Percentiles rank a stretch among this genome's conserved stretches.
These are phyloP conservation scores for Dasyurus viverrinus DNA, from an alignment of 2,113 vertebrate genomes.

Conservation along the genomic window DNA sequence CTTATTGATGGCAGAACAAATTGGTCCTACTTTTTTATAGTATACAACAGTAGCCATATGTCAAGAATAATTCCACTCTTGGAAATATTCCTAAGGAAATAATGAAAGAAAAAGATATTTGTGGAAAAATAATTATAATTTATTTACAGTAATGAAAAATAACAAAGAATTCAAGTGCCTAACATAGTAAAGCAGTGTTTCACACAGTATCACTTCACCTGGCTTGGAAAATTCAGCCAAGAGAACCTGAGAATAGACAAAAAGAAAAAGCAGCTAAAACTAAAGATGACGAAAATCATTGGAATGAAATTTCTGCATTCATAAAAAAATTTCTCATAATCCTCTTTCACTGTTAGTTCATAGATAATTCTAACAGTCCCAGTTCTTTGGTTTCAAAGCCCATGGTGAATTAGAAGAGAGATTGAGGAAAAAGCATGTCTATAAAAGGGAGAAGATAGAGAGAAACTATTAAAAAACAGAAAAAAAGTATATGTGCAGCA, in stretches of 20 bases:
- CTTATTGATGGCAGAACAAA: neutral
- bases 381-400: conserved; percentile 42
- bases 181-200: neutral
- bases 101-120: neutral
- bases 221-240: neutral
- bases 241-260: neutral
- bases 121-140: neutral
- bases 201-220: neutral
- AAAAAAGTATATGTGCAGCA: neutral
- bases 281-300: neutral
- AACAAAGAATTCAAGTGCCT: neutral
- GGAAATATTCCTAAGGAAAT: neutral
- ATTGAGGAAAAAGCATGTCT: neutral
- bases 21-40: neutral
- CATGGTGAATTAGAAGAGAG: conserved; percentile 1
- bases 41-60: neutral
- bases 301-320: neutral
- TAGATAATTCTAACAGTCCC: neutral
- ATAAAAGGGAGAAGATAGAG: neutral
- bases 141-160: no score
- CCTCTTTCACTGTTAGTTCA: neutral
- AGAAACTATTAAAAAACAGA: neutral
- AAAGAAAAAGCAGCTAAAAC: conserved; percentile 6
- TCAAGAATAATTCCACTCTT: neutral
- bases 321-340: neutral